Evolutionary conservation across 2,113 vertebrate species (phyloP).

Genomic region (Prionailurus viverrinus): DNA sequence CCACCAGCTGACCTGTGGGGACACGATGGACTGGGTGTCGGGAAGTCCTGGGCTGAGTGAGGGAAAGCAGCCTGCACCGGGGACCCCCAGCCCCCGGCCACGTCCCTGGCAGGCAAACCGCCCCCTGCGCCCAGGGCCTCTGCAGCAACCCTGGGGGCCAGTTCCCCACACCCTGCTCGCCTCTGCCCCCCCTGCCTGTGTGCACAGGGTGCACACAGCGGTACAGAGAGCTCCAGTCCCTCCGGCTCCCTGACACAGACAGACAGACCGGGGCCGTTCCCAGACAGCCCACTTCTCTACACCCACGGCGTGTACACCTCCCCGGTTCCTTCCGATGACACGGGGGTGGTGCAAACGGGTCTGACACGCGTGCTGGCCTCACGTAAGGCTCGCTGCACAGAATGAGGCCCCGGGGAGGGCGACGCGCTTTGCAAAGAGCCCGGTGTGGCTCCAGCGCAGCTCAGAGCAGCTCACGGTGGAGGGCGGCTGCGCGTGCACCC

Average conservation of each 20-base stretch:
- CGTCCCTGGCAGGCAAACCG: neutral
- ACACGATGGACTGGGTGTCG: rapidly evolving
- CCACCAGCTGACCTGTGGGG: rapidly evolving
- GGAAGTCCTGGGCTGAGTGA: neutral
- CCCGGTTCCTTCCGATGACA: rapidly evolving
- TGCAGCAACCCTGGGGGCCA: neutral
- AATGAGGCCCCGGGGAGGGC: rapidly evolving
- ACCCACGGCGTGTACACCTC: no score
- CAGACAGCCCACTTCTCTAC: no score
- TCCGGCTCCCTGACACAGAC: neutral
- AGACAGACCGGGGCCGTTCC: rapidly evolving
- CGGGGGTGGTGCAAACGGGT: rapidly evolving
- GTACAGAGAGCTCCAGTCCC: neutral
- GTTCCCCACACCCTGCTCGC: rapidly evolving
- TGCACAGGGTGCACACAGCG: rapidly evolving
- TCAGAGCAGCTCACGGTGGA: rapidly evolving
- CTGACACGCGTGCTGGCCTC: rapidly evolving
- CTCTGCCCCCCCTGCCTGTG: neutral
- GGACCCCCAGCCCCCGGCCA: rapidly evolving
- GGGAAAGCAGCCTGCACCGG: rapidly evolving
- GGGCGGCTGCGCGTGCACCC: neutral
- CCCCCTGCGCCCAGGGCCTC: neutral
- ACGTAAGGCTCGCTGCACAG: rapidly evolving
- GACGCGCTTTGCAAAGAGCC: rapidly evolving
- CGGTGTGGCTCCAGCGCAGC: rapidly evolving